Percentiles rank a stretch among this genome's conserved stretches.
Evolutionary conservation across 2,888 invertebrate genomes (phyloP).

Genomic region (Rhogogaster chlorosoma): DNA sequence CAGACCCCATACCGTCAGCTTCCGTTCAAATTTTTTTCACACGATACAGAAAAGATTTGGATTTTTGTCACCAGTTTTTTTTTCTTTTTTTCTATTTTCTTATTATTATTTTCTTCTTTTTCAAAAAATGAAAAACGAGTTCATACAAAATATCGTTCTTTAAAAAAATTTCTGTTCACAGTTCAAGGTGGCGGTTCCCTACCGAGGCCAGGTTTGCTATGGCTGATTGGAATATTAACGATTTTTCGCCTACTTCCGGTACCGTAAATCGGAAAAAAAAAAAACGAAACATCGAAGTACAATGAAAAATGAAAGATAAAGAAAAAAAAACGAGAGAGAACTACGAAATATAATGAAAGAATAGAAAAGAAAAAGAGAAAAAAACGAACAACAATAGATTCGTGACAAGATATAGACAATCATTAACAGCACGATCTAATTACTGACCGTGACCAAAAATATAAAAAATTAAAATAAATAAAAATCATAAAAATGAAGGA

Average conservation of each 20-base stretch:
- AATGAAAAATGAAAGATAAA: not conserved
- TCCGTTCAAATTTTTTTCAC: no score
- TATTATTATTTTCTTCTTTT: not conserved
- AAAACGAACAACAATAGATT: conserved; percentile 52
- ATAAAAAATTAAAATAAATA: not conserved
- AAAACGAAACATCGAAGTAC: not conserved
- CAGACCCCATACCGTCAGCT: not conserved
- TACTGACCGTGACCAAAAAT: not conserved
- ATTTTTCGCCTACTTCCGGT: conserved; percentile 29
- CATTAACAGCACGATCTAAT: conserved; percentile 56
- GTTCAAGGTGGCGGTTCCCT: conserved; percentile 70
- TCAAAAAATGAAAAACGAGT: not conserved
- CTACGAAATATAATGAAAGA: not conserved
- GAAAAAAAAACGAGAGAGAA: not conserved
- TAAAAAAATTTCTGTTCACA: conserved; percentile 65
- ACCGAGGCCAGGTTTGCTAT: conserved; percentile 63
- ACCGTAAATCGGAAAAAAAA: not conserved
- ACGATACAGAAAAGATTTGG: no score
- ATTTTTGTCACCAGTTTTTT: no score
- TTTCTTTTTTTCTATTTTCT: not conserved
- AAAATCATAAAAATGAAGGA: not conserved
- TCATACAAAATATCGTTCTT: not conserved
- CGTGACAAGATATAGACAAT: conserved; percentile 70
- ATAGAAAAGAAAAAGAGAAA: not conserved
- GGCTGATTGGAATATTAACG: conserved; percentile 58